Evolutionary conservation across 2,888 invertebrate genomes (phyloP), one percentile per base, ranked within the genome.

Genomic region (Protodeltote pygarga): DNA sequence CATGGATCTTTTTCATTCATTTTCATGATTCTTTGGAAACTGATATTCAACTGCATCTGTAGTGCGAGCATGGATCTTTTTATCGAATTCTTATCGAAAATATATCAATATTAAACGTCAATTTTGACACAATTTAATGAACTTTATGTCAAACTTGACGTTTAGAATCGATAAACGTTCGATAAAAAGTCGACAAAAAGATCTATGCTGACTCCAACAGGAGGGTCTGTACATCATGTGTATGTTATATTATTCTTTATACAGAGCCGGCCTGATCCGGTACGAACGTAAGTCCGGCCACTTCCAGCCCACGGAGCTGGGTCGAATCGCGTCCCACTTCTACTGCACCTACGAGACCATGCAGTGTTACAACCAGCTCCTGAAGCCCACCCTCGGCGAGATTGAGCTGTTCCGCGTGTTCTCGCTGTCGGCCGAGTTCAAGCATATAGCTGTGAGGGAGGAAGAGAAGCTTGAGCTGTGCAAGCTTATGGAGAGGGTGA

Each of bases 401-500:
- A 99, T 99, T 32, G 99, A 99, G 84, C 91, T 99, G 52, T 98
- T 99, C 88, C 87, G 97, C 1, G 99, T 99, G n/a, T 99, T 99
- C 87, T 99, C 99, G 0, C 92, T 99, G n/a, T 98, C 98, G 0
- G 95, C 97, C 0, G 99, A 99, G 89, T 99, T 99, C 92, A 95
- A 95, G 65, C 95, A 98, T 76, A 96, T 99, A 27, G 95, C 96
- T 0, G 98, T 99, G 0, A 88, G 98, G 0, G 98, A 98, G 80
- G 99, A 99, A 81, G 99, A 99, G 89, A 99, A 99, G 75, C 81
- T 99, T 48, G 99, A 99, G 85, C 87, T 99, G 59, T 97, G 98
- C 71, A 99, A 99, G 83, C 92, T 99, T n/a, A 96, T 97, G 94
- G 94, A 94, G 71, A 67, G 92, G 77, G 91, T 90, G 39, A 75